Evolutionary conservation across 2,797 vertebrate species (phyloP).

Genomic region (Phataginus tetradactyla): DNA sequence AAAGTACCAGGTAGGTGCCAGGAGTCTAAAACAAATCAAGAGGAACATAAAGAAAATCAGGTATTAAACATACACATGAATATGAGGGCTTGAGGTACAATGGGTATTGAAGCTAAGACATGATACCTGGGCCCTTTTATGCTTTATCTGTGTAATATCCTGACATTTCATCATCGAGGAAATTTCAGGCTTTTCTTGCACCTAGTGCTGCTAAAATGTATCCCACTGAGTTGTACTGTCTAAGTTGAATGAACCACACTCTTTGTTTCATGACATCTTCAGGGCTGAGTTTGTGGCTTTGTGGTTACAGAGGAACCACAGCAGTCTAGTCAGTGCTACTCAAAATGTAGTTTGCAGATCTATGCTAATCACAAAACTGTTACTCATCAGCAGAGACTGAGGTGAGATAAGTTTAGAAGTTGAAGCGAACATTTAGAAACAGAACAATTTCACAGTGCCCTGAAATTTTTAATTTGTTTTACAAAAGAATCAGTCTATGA

Average conservation of each 20-base stretch:
- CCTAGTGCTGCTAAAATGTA: not conserved
- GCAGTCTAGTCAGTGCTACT: not conserved
- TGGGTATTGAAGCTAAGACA: not conserved
- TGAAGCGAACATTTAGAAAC: not conserved
- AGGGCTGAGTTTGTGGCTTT: not conserved
- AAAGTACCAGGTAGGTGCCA: not conserved
- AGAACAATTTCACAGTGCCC: not conserved
- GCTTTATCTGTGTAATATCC: not conserved
- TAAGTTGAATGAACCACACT: not conserved
- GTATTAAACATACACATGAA: not conserved
- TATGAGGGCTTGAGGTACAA: not conserved
- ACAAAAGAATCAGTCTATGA: not conserved
- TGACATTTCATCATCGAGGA: not conserved
- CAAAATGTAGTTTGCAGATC: not conserved
- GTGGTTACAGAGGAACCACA: not conserved
- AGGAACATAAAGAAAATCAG: not conserved
- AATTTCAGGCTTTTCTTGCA: not conserved
- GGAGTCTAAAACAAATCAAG: not conserved
- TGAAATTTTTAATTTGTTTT: constrained; percentile 39
- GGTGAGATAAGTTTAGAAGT: not conserved
- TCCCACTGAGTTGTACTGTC: not conserved
- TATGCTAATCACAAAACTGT: not conserved
- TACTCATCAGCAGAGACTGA: not conserved
- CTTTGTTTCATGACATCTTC: not conserved
- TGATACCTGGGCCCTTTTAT: not conserved